phyloP scores from a whole-genome alignment of 2,113 vertebrate genomes.

The Oenanthe oenanthe region DNA sequence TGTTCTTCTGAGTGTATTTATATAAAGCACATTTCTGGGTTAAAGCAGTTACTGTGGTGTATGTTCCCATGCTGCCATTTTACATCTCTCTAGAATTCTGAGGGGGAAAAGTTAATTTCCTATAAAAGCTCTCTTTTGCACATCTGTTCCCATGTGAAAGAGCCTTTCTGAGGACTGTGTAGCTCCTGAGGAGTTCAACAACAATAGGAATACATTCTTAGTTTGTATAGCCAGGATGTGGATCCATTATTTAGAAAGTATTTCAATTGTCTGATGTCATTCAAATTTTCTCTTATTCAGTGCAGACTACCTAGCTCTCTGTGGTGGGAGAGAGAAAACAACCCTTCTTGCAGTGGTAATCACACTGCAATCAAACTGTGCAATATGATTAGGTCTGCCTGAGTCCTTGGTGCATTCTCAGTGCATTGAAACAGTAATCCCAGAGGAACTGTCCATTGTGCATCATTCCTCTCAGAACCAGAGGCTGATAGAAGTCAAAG shows the following conservation, averaged over 20 bases:
- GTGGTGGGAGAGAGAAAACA: slow-evolving; percentile 51
- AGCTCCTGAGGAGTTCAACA: slow-evolving; percentile 29
- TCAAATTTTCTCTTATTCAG: slow-evolving; percentile 58
- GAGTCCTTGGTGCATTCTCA: slow-evolving; percentile 39
- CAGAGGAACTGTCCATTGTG: slow-evolving; percentile 2
- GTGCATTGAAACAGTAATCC: slow-evolving; percentile 41
- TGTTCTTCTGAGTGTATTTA: slow-evolving; percentile 1
- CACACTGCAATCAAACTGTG: slow-evolving; percentile 63
- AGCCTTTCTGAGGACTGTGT: background rate
- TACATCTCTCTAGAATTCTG: background rate
- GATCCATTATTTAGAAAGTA: slow-evolving; percentile 58
- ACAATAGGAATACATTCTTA: slow-evolving; percentile 25
- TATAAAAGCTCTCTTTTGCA: slow-evolving; percentile 4
- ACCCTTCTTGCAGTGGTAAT: slow-evolving; percentile 45
- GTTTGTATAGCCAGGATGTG: slow-evolving; percentile 37
- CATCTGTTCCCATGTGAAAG: slow-evolving; percentile 3
- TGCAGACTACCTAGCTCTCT: slow-evolving; percentile 19
- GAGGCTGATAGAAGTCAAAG: slow-evolving; percentile 45
- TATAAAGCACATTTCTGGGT: background rate
- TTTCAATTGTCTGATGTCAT: slow-evolving; percentile 62
- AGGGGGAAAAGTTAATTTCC: slow-evolving; percentile 9
- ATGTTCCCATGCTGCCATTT: slow-evolving; percentile 21
- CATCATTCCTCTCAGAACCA: background rate
- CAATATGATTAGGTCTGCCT: slow-evolving; percentile 42
- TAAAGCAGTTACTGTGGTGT: background rate